These are phyloP conservation scores for Drosophila carrolli DNA, from an alignment of 1,140 invertebrate species.

Conservation along the genomic window DNA sequence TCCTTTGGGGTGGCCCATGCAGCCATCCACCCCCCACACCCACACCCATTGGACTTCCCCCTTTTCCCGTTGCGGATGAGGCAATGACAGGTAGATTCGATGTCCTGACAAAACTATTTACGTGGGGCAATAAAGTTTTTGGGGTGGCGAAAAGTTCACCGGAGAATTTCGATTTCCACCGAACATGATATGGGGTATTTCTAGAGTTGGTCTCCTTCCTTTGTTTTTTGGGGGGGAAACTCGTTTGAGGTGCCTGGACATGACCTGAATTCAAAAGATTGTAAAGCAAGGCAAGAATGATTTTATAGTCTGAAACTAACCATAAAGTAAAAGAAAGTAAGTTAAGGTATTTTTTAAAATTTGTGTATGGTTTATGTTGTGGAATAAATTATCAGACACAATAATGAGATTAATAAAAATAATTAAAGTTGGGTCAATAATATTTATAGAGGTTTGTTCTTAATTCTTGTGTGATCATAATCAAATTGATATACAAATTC, in stretches of 20 bases:
- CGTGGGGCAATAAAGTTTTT: slow-evolving; percentile 18
- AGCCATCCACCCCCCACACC: not conserved
- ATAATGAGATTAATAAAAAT: too few relatives aligned
- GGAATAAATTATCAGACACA: too few relatives aligned
- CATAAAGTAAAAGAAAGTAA: too few relatives aligned
- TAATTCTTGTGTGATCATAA: too few relatives aligned
- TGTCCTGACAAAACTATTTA: slow-evolving; percentile 45
- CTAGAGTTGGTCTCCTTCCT: too few relatives aligned
- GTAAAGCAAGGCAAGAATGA: not conserved
- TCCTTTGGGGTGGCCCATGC: slow-evolving; percentile 4
- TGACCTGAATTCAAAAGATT: slow-evolving; percentile 1
- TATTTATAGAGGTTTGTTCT: too few relatives aligned
- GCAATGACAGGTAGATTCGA: slow-evolving; percentile 52
- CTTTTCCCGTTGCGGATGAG: not conserved
- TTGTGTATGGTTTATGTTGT: too few relatives aligned
- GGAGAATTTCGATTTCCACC: slow-evolving; percentile 2
- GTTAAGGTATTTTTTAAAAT: too few relatives aligned
- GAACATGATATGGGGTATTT: slow-evolving; percentile 11
- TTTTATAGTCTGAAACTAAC: too few relatives aligned
- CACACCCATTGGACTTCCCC: not conserved
- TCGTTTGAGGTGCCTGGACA: slow-evolving; percentile 8
- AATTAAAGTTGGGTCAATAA: too few relatives aligned
- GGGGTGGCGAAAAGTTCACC: slow-evolving; percentile 1
- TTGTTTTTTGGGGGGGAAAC: not conserved
- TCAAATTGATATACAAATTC: too few relatives aligned